Evolutionary conservation across 2,797 vertebrate species (phyloP), one percentile per base, ranked within the genome.

Genomic region (Eupleurogrammus muticus): DNA sequence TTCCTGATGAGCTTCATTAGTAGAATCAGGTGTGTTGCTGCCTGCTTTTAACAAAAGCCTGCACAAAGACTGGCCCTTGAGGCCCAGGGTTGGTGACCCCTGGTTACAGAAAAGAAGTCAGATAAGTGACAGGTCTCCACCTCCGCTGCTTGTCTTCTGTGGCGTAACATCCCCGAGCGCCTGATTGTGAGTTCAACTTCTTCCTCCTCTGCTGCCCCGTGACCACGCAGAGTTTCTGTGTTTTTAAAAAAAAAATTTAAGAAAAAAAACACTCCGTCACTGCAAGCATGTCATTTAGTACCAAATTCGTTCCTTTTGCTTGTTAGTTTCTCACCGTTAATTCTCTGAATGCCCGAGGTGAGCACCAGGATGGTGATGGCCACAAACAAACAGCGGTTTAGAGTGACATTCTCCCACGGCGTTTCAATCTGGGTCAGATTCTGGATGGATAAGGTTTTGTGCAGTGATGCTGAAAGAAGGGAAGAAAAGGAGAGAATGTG

Each of bases 361-460:
- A 99, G 89, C 82, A 99, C 87, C 40, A 98, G 95, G 2, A 98
- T 87, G 5, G 95, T 53, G 0, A 97, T 94, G 71, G 96, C 97
- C 48, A 98, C 90, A 44, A 97, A 90, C 70, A 99, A 91, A 80
- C 97, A 98, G 58, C 96, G 95, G 92, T 98, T 99, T 57, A 99
- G 94, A 0, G 97, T 96, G 82, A 98, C 81, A 0, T 95, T 94
- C 50, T 96, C 95, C 96, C 96, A 98, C 0, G 96, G 96, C 1
- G 91, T 92, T 5, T 94, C 92, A 4, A 73, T 75, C 67, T 87
- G 82, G 34, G 57, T 54, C 52, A 77, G 58, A 65, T 81, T 92
- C 79, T 91, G 90, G 53, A 77, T 72, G 57, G 91, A 83, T 50
- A 73, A 2, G 1, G 83, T 21, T 84, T 91, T 92, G 1, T 77